A percentile compares a stretch with the other conserved stretches of the same genome.
Conservation (phyloP, 1,140 invertebrate genomes). For the Proctacanthus coquilletti region DNA sequence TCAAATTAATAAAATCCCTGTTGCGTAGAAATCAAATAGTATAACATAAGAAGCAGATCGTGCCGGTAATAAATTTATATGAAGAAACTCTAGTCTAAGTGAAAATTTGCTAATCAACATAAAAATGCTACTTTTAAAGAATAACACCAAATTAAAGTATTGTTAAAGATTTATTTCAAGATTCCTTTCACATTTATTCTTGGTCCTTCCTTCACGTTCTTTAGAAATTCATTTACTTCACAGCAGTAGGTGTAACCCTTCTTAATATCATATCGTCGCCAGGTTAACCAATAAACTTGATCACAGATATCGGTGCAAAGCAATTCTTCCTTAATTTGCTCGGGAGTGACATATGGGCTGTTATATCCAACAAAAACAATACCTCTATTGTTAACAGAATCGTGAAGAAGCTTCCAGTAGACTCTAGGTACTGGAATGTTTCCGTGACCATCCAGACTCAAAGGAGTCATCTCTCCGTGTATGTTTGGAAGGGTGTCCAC, state of each 20-base stretch:
- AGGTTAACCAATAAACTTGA: neutral
- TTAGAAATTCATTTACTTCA: neutral
- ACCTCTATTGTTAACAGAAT: neutral
- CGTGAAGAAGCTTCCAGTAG: slow-evolving; percentile 28
- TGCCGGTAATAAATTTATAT: too few relatives aligned
- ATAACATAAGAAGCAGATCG: too few relatives aligned
- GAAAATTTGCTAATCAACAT: too few relatives aligned
- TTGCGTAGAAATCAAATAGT: too few relatives aligned
- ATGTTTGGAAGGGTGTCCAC: slow-evolving; percentile 26
- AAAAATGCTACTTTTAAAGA: too few relatives aligned
- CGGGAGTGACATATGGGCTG: neutral
- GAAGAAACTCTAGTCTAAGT: too few relatives aligned
- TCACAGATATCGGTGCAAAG: slow-evolving; percentile 1
- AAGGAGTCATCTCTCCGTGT: slow-evolving; percentile 18
- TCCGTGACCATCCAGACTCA: slow-evolving; percentile 21
- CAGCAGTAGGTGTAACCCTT: slow-evolving; percentile 1
- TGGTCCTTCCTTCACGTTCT: neutral
- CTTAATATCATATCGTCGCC: neutral
- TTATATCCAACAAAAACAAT: slow-evolving; percentile 2
- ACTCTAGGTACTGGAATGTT: slow-evolving; percentile 30
- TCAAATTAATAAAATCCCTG: too few relatives aligned
- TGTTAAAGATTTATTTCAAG: too few relatives aligned
- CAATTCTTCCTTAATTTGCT: neutral
- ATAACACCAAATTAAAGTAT: too few relatives aligned
- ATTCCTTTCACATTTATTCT: too few relatives aligned